Percentiles rank a stretch among this genome's conserved stretches.
Conservation (phyloP, 2,888 invertebrate genomes). For the Melanargia galathea region DNA sequence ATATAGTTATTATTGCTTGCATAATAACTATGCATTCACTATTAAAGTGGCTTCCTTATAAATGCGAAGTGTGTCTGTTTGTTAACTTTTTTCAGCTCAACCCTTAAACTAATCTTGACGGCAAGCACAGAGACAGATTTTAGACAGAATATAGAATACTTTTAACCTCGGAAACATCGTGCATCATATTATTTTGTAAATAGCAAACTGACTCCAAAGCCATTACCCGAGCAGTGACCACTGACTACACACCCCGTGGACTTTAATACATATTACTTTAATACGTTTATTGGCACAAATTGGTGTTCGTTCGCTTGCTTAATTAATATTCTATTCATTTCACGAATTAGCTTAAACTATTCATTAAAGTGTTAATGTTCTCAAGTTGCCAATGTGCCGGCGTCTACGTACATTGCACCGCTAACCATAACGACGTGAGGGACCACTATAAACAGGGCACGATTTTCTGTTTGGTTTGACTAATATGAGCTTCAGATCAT, state of each 20-base stretch:
- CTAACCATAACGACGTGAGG: constrained; percentile 60
- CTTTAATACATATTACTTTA: not conserved
- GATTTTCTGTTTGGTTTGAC: constrained; percentile 28
- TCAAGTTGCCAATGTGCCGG: constrained; percentile 67
- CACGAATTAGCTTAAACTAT: constrained; percentile 18
- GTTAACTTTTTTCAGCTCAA: too few relatives aligned
- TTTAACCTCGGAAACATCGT: too few relatives aligned
- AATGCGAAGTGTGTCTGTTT: too few relatives aligned
- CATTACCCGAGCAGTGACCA: not conserved
- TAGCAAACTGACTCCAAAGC: not conserved
- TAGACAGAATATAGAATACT: too few relatives aligned
- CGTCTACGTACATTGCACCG: constrained; percentile 54
- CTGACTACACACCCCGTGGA: not conserved
- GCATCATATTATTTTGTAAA: too few relatives aligned
- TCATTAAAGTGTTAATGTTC: constrained; percentile 12
- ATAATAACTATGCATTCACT: not conserved
- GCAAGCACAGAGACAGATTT: too few relatives aligned
- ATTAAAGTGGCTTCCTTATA: not conserved
- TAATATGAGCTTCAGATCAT: constrained; percentile 1
- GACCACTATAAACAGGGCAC: constrained; percentile 53
- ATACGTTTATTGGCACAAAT: constrained; percentile 65
- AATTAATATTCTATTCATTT: constrained; percentile 39
- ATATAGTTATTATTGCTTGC: not conserved
- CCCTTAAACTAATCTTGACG: too few relatives aligned
- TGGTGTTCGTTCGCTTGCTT: constrained; percentile 53